Base-by-base conservation (phyloP, 2,797 vertebrate genomes). In the Apogon hyalosoma region DNA sequence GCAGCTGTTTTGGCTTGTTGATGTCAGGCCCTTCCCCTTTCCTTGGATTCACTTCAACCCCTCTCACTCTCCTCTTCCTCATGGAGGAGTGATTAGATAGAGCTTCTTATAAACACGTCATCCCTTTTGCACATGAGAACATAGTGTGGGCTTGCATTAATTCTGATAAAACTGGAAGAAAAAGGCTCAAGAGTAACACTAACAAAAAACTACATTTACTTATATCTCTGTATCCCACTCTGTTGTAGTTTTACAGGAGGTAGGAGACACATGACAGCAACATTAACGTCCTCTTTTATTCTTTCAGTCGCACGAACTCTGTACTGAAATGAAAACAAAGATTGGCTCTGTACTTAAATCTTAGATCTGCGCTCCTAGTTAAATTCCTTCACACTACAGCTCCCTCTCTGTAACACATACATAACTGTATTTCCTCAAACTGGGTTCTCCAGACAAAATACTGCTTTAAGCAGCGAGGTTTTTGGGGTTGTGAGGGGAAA, bases 1-100 rank as follows among this genome's bases (percentile, higher is more conserved):
- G 88, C 94, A 94, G 93, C 94, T 95, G 93, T 93, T 94, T 92
- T 86, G 92, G 84, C 83, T 90, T 64, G 81, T 86, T 93, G 90
- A 91, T 90, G 85, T 91, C 90, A 90, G 87, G 85, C 80, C 88
- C 89, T 83, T 91, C 88, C 93, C 85, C 86, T 87, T 82, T 70
- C 73, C 80, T 83, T 90, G 90, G 90, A 90, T 84, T 64, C 71
- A 58, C 67, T 77, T 83, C 76, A 82, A 78, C 79, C 78, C 73
- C 67, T 73, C 80, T 78, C 59, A 14, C 68, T 67, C 81, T 76
- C 80, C 19, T 77, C 88, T 67, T 78, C 72, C 78, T 85, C 85
- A 71, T 13, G 56, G 78, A 84, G 83, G 70, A 88, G 68, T 73
- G 74, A 88, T 84, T 73, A 84, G 85, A 91, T 74, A 75, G 75